Base-by-base conservation (phyloP, 2,797 vertebrate genomes). In the Hemibagrus guttatus region DNA sequence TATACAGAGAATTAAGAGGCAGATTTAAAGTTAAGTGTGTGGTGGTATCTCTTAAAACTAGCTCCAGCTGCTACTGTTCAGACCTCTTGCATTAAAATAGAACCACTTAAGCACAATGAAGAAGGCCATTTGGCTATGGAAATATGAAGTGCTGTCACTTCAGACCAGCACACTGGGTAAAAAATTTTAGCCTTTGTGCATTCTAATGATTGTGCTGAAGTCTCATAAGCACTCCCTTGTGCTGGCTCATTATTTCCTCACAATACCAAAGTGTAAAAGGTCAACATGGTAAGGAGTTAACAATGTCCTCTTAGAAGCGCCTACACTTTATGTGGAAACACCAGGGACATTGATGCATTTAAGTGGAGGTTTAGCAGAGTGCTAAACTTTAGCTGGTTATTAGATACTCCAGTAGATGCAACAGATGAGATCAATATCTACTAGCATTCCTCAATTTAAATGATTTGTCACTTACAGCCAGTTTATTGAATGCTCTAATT, bases 141-240 rank as follows among this genome's bases (percentile, higher is more conserved):
- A 87, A 88, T 76, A 84, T 85, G 46, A 89, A 76, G 80, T 85
- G 35, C 23, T 72, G 88, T 81, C 85, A 81, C 66, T 85, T 88
- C 59, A 90, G 16, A 63, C 28, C 35, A 54, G 85, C 54, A 21
- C 61, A 66, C 28, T 14, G 79, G 71, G 58, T 76, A 76, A 64
- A 61, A 59, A 79, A 49, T 13, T 58, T 2, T 16, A 2, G 49
- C 76, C 80, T 84, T 76, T 71, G 11, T 78, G 84, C 54, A 87
- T 84, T 80, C 81, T 79, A 79, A 87, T 85, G 35, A 74, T 42
- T 46, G 17, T 31, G 19, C 58, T 61, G 56, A 35, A 39, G 61
- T 76, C 66, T 81, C 68, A 9, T 13, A 84, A 13, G 63, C 46
- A 16, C 71, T 84, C 58, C 56, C 59, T 74, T 61, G 63, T 71